Base-by-base conservation (phyloP, 1,140 invertebrate species). In the Platyscapa corneri region DNA sequence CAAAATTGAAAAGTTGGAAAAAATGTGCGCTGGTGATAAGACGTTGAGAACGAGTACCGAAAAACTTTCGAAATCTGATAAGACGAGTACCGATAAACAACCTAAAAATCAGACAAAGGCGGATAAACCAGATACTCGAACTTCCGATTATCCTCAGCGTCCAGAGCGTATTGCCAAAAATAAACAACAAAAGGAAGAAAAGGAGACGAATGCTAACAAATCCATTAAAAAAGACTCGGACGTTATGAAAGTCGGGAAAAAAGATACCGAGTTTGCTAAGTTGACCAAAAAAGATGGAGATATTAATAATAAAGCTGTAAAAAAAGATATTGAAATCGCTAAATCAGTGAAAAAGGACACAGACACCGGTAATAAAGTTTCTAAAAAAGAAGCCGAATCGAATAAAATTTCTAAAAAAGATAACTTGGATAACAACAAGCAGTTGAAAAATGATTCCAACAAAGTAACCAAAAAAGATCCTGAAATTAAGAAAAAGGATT, bases 1-100 rank as follows among this genome's bases (percentile, higher is more conserved):
- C 46, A 89, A 92, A 30, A 82, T 87, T 12, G 92, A 91, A 2
- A 92, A 91, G 56, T 60, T 53, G 0, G 91, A 91, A 39, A 91
- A 91, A 32, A 87, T 85, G 64, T 85, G 60, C 72, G 67, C 56
- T 5, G 84, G 64, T 75, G 90, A 91, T 46, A 92, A 89, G 75
- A 89, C 64, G 79, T n/a, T 80, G 46, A 92, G 89, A 87, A 80
- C 75, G 30, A 78, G 77, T 32, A 67, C 64, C 8, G 90, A 91
- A 53, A 89, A 90, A 75, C 10, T 32, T 5, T 10, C 20, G 7
- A 91, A 91, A 39, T 77, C 83, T 0, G 90, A 91, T 0, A 91
- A 90, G 86, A 46, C 12, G 16, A 70, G 46, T 8, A 75, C 64
- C 5, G 86, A 89, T 5, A 91, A 90, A 76, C 32, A 72, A 53